These are phyloP conservation scores for Drymodes brunneopygia DNA, from an alignment of 2,113 vertebrate genomes.

Conservation along the genomic window DNA sequence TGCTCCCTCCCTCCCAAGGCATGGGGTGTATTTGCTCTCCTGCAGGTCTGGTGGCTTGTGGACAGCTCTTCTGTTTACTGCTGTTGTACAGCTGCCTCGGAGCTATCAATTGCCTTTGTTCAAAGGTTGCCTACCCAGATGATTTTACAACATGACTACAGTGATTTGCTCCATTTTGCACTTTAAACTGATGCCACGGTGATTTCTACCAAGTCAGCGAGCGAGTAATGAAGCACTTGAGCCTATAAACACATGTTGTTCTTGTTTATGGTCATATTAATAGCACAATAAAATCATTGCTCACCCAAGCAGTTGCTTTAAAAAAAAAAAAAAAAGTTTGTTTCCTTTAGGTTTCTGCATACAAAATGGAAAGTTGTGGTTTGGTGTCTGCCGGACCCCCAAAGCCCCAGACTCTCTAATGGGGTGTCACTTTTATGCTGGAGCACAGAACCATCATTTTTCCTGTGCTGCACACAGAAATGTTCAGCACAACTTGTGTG, in stretches of 20 bases:
- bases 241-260: constrained; percentile 41
- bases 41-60: not conserved
- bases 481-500: not conserved
- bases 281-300: constrained; percentile 47
- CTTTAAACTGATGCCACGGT: constrained; percentile 49
- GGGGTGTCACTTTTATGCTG: not conserved
- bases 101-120: constrained; percentile 55
- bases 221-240: constrained; percentile 44
- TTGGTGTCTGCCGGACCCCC: not conserved
- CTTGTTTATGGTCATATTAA: constrained; percentile 61
- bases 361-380: not conserved
- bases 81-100: not conserved
- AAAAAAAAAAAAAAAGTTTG: not conserved
- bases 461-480: not conserved
- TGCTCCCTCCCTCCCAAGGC: not conserved
- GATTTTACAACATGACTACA: constrained; percentile 60
- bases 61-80: not conserved
- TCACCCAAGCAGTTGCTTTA: not conserved
- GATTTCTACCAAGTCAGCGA: constrained; percentile 61
- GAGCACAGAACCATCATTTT: not conserved
- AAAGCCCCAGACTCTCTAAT: not conserved
- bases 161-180: constrained; percentile 43
- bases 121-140: constrained; percentile 64
- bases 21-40: not conserved
- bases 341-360: not conserved